Conservation (phyloP, 2,113 vertebrate genomes). For the Physeter macrocephalus region DNA sequence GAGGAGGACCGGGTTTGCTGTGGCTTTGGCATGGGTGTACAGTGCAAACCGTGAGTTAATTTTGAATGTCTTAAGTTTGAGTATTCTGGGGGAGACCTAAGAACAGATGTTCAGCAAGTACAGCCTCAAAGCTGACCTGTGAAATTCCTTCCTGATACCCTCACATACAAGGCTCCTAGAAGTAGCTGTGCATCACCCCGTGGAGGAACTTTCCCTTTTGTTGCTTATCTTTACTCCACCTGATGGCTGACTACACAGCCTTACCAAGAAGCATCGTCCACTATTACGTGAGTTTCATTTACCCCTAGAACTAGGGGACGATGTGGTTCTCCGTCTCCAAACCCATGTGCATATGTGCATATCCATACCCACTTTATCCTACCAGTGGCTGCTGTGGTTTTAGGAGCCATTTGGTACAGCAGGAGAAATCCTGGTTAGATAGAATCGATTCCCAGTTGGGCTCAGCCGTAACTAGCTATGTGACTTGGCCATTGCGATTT, state of each 20-base stretch:
- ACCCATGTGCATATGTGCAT: background rate
- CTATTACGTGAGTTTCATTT: background rate
- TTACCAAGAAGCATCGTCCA: background rate
- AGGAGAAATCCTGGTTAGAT: background rate
- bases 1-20: background rate
- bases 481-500: background rate
- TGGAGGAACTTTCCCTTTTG: background rate
- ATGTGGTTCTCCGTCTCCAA: background rate
- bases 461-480: background rate
- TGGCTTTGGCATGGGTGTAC: background rate
- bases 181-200: background rate
- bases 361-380: background rate
- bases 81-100: background rate
- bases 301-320: background rate
- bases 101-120: background rate
- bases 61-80: background rate
- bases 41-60: background rate
- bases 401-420: background rate
- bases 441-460: background rate
- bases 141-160: background rate
- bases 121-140: background rate
- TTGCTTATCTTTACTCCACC: background rate
- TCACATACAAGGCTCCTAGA: background rate
- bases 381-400: background rate
- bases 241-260: background rate